Base-by-base conservation (phyloP, 2,888 invertebrate species). In the Limnephilus marmoratus region DNA sequence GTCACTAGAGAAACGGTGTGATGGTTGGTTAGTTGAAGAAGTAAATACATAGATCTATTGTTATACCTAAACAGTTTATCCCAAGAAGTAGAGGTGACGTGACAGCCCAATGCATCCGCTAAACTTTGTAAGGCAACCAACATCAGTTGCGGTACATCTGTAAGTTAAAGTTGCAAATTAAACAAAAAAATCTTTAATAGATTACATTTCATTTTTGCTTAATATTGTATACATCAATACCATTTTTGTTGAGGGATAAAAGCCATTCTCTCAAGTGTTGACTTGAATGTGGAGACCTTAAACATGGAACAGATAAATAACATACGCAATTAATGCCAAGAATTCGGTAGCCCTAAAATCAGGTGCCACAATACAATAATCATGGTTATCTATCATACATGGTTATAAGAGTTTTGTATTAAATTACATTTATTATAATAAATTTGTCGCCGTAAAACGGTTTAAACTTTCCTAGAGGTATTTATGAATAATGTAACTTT, bases 41-140 rank as follows among this genome's bases (percentile, higher is more conserved):
- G 49, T 49, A 13, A 49, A 49, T 49, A 49, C 49, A 49, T 49
- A 24, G 68, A 24, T 68, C 24, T 24, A 24, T 68, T 24, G 24
- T 24, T n/a, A 68, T 86, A 96, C 96, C 96, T 96, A 94, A 96
- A 96, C 94, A 95, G 96, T 94, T 97, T 97, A 95, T 98, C 98
- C 98, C 98, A 98, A 18, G 97, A 97, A 13, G 98, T 98, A n/a
- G 97, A 97, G 0, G 97, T 97, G 0, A 98, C 97, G 94, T 98
- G 98, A 91, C 97, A 97, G 3, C 98, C 98, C 89, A 98, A 95
- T 34, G 98, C 97, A 94, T 98, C 98, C 2, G 98, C 97, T 92
- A 98, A 95, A 94, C 97, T 97, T 94, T 97, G 97, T 86, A 98
- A 94, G 0, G 98, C 97, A 2, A 98, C 97, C 93, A 97, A 95